phyloP scores from a whole-genome alignment of 2,113 vertebrate genomes.

The Pyxicephalus adspersus region DNA sequence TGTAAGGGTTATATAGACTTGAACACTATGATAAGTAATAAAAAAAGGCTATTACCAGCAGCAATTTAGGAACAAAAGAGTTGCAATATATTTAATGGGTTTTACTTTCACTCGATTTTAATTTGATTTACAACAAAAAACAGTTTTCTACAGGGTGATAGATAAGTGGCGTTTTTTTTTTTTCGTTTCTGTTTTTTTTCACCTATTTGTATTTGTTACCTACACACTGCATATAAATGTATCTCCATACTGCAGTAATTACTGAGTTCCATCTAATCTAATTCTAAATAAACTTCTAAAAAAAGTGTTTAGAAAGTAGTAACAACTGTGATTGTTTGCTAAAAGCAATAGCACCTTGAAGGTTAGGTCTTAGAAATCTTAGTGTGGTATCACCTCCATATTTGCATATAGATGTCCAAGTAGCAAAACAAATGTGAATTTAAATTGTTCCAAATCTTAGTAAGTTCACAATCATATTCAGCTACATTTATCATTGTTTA shows the following conservation, averaged over 20 bases:
- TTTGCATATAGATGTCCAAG: no score
- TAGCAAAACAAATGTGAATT: no score
- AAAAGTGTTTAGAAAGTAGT: background rate
- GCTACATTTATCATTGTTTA: no score
- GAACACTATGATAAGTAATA: conserved; percentile 28
- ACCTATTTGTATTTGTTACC: conserved; percentile 27
- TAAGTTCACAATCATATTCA: no score
- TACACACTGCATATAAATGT: conserved; percentile 14
- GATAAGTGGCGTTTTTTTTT: conserved; percentile 12
- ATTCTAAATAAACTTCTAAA: no score
- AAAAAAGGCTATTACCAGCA: conserved; percentile 33
- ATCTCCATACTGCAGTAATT: background rate
- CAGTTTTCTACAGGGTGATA: background rate
- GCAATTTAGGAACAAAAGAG: conserved; percentile 22
- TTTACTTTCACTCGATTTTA: conserved; percentile 12
- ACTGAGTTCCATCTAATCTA: no score
- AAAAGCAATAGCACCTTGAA: background rate
- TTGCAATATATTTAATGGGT: conserved; percentile 26
- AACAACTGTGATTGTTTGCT: background rate
- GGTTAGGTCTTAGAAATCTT: no score
- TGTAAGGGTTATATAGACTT: conserved; percentile 49
- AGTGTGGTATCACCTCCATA: no score
- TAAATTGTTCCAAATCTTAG: no score
- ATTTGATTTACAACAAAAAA: conserved; percentile 37
- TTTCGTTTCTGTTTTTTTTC: background rate